Evolutionary conservation across 1,140 invertebrate genomes (phyloP), one percentile per base, ranked within the genome.

Genomic region (Aphaenogaster rudis): DNA sequence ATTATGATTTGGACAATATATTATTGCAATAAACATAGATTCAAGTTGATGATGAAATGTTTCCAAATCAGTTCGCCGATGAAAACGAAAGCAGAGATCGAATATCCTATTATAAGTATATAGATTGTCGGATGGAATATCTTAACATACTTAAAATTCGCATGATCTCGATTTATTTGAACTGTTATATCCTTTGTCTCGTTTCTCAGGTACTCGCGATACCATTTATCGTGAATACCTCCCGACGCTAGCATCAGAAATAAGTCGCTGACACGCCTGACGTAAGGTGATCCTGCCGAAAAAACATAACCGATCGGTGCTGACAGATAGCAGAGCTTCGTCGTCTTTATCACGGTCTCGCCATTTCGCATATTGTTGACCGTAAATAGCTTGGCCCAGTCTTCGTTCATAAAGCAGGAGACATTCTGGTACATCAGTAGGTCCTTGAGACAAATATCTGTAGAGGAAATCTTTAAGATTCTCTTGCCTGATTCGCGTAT

Each of bases 41-140:
- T 42, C 3, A 63, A 80, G 8, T 39, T 42, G 1, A 21, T 39
- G n/a, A 13, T 6, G 3, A 71, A 33, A n/a, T 28, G 4, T 45
- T 71, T 81, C 39, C 66, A 81, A 71, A 71, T 81, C 9, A 81
- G 0, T 57, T 81, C 66, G 15, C 48, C 21, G 8, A 45, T 45
- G 3, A 81, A 81, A 45, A 57, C 21, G 15, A 81, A 17, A 71
- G 17, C 9, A 17, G 79, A 71, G 1, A 81, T 13, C 0, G 11
- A 81, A 36, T 57, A 81, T 28, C 48, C 66, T 9, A 0, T n/a
- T 57, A 21, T 57, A 15, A 81, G n/a, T 5, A 80, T 6, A 1
- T 52, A 57, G 5, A 81, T 45, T 0, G 17, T 11, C 15, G 21
- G 13, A 4, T 42, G 6, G 6, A 45, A 33, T 13, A 57, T 0